Evolutionary conservation across 2,113 vertebrate species (phyloP).

Genomic region (Hippocampus abdominalis): DNA sequence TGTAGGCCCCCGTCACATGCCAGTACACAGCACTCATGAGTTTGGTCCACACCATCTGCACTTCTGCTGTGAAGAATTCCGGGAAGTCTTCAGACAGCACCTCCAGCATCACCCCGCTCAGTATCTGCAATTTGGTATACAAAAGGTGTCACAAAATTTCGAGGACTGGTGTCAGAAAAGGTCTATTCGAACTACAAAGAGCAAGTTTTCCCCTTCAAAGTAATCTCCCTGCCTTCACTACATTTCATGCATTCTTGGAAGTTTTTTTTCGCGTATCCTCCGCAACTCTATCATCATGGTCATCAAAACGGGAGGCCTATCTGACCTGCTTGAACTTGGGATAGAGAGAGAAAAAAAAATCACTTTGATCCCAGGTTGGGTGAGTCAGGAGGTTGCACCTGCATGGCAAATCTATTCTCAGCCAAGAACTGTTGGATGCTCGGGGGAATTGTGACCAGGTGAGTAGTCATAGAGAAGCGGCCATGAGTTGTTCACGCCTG

Average conservation of each 20-base stretch:
- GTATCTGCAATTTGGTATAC: slow-evolving; percentile 73
- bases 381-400: too few species aligned
- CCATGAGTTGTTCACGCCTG: too few species aligned
- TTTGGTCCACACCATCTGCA: slow-evolving; percentile 88
- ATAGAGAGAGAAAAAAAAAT: too few species aligned
- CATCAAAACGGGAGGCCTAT: too few species aligned
- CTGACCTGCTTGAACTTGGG: too few species aligned
- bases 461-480: too few species aligned
- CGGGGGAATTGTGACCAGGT: too few species aligned
- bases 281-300: too few species aligned
- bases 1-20: slow-evolving; percentile 89
- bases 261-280: not conserved
- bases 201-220: not conserved
- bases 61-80: slow-evolving; percentile 84
- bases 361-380: too few species aligned
- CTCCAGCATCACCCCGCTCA: slow-evolving; percentile 88
- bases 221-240: not conserved
- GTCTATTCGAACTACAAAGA: not conserved
- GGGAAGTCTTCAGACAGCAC: slow-evolving; percentile 86
- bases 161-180: not conserved
- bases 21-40: slow-evolving; percentile 85
- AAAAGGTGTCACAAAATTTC: not conserved
- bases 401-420: too few species aligned
- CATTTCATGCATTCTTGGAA: not conserved
- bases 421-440: too few species aligned